These are phyloP conservation scores for Heteromyza rotundicornis DNA, from an alignment of 2,888 invertebrate genomes.

Conservation along the genomic window DNA sequence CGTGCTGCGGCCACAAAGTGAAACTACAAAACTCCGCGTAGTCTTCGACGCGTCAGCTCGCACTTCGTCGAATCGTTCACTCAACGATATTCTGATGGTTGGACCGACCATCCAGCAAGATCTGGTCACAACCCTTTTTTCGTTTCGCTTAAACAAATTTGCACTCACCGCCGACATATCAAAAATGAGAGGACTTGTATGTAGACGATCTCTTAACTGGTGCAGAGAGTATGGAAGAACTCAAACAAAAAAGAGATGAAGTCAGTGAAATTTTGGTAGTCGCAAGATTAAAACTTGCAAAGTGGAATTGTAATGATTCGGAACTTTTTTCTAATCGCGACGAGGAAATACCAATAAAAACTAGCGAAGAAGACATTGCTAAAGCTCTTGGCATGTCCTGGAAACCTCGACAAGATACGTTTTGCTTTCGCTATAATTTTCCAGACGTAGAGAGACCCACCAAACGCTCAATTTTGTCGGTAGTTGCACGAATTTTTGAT, in stretches of 20 bases:
- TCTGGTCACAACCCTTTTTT: slow-evolving; percentile 14
- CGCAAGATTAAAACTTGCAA: background rate
- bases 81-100: too few relatives aligned
- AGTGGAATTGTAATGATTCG: background rate
- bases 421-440: too few relatives aligned
- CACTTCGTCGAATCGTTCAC: too few relatives aligned
- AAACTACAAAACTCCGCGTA: too few relatives aligned
- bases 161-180: background rate
- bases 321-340: background rate
- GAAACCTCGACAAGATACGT: too few relatives aligned
- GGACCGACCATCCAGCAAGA: too few relatives aligned
- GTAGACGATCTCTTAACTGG: slow-evolving; percentile 12
- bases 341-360: background rate
- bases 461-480: background rate
- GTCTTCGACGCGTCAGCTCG: too few relatives aligned
- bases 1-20: too few relatives aligned
- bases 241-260: slow-evolving; percentile 3
- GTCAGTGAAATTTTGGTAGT: background rate
- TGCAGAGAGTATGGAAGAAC: background rate
- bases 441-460: too few relatives aligned
- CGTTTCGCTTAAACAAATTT: slow-evolving; percentile 17
- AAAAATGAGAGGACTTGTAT: slow-evolving; percentile 7
- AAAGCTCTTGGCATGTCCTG: background rate
- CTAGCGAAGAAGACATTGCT: background rate
- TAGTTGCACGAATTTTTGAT: background rate